These are phyloP conservation scores for Philereme vetulata DNA, from an alignment of 2,888 invertebrate genomes.

Conservation along the genomic window DNA sequence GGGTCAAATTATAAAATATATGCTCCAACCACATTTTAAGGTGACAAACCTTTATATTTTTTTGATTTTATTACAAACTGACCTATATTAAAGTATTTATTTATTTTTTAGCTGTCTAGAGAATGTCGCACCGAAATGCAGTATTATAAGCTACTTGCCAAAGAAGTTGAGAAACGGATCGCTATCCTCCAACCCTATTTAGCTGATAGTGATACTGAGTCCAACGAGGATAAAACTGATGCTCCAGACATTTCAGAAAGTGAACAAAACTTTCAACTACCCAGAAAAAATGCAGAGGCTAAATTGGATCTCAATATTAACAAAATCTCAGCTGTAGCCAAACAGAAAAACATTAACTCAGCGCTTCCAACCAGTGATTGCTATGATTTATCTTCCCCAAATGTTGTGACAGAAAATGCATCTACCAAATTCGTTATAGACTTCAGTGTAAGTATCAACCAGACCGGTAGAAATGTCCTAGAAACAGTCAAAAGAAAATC, in stretches of 20 bases:
- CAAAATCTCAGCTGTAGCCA: conserved; percentile 28
- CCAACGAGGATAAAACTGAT: conserved; percentile 57
- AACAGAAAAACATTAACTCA: conserved; percentile 15
- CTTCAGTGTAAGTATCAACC: conserved; percentile 61
- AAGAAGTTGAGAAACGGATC: conserved; percentile 85
- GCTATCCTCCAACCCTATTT: conserved; percentile 67
- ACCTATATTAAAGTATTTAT: conserved; percentile 25
- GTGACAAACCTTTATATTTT: conserved; percentile 28
- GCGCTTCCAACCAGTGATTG: conserved; percentile 23
- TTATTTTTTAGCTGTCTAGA: conserved; percentile 84
- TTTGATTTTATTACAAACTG: conserved; percentile 8
- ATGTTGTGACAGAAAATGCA: conserved; percentile 20
- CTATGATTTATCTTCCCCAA: conserved; percentile 14
- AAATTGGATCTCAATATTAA: conserved; percentile 41
- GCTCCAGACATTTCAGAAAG: conserved; percentile 65
- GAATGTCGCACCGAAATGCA: conserved; percentile 86
- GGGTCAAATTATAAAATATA: conserved; percentile 24
- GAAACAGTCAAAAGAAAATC: conserved; percentile 36
- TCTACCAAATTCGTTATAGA: conserved; percentile 63
- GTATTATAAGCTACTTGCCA: conserved; percentile 86
- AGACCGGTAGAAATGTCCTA: conserved; percentile 45
- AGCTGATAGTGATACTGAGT: conserved; percentile 54
- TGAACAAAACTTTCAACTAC: conserved; percentile 52
- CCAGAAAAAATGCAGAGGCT: conserved; percentile 40
- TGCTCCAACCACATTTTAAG: conserved; percentile 22